phyloP scores from a whole-genome alignment of 2,113 vertebrate genomes.

The Asarcornis scutulata region DNA sequence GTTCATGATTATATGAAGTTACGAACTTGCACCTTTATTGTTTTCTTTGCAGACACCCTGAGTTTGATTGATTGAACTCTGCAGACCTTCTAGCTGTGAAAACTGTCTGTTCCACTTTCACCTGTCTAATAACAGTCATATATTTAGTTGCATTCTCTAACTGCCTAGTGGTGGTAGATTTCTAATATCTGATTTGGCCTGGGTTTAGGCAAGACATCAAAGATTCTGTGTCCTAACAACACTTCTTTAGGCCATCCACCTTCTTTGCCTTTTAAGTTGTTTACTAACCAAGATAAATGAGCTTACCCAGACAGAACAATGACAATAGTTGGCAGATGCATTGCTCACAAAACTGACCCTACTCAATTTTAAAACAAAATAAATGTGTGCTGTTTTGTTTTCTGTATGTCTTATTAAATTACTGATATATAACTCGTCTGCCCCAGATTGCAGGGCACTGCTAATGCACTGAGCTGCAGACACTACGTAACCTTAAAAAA shows the following conservation, averaged over 20 bases:
- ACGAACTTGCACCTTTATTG: not conserved
- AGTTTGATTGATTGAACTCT: constrained; percentile 6
- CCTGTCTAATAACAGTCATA: not conserved
- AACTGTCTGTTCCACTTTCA: not conserved
- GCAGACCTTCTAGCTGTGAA: not conserved
- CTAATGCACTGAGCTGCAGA: constrained; percentile 27
- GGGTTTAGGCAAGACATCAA: constrained; percentile 17
- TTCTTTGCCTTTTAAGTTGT: constrained; percentile 44
- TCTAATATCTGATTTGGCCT: not conserved
- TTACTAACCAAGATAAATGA: constrained; percentile 65
- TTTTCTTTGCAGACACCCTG: not conserved
- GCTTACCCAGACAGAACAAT: constrained; percentile 36
- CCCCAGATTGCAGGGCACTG: not conserved
- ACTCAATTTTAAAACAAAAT: constrained; percentile 45
- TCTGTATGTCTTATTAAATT: constrained; percentile 53
- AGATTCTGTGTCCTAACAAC: constrained; percentile 14
- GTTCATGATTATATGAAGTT: not conserved
- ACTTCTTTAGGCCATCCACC: constrained; percentile 30
- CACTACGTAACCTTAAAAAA: not conserved
- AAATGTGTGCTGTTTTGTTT: constrained; percentile 40
- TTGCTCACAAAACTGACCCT: constrained; percentile 43
- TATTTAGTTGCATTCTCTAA: not conserved
- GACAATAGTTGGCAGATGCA: constrained; percentile 51
- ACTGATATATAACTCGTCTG: constrained; percentile 38
- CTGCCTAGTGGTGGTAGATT: not conserved